These are phyloP conservation scores for Chymomyza fuscimana DNA, from an alignment of 2,888 invertebrate genomes.

Conservation along the genomic window DNA sequence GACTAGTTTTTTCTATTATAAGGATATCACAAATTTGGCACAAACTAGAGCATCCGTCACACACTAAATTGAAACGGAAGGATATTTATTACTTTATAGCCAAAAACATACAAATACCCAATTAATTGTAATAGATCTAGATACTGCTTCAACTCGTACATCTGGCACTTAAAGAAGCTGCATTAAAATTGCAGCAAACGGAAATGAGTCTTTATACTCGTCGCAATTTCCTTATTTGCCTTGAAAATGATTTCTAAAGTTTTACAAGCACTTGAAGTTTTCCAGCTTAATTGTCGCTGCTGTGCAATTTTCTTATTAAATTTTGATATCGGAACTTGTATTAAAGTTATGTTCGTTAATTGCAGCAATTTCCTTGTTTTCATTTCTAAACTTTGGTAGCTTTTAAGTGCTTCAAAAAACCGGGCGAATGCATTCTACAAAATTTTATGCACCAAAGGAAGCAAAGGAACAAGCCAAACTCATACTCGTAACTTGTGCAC, in stretches of 20 bases:
- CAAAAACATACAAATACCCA: no score
- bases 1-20: no score
- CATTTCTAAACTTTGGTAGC: constrained; percentile 1
- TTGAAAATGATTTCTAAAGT: background rate
- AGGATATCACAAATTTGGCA: no score
- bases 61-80: no score
- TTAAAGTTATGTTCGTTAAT: constrained; percentile 59
- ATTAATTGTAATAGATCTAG: background rate
- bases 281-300: constrained; percentile 3
- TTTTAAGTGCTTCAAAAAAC: background rate
- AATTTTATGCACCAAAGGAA: constrained; percentile 44
- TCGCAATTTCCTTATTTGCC: background rate
- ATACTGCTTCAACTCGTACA: background rate
- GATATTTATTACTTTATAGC: no score
- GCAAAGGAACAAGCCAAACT: constrained; percentile 38
- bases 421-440: constrained; percentile 22
- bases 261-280: background rate
- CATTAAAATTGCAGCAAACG: background rate
- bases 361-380: constrained; percentile 59
- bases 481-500: background rate
- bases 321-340: constrained; percentile 48
- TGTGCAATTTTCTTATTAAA: background rate
- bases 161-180: no score
- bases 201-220: background rate
- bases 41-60: no score